Percentiles rank a stretch among this genome's conserved stretches.
phyloP scores from a whole-genome alignment of 2,888 invertebrate genomes.

The Euclidia mi region DNA sequence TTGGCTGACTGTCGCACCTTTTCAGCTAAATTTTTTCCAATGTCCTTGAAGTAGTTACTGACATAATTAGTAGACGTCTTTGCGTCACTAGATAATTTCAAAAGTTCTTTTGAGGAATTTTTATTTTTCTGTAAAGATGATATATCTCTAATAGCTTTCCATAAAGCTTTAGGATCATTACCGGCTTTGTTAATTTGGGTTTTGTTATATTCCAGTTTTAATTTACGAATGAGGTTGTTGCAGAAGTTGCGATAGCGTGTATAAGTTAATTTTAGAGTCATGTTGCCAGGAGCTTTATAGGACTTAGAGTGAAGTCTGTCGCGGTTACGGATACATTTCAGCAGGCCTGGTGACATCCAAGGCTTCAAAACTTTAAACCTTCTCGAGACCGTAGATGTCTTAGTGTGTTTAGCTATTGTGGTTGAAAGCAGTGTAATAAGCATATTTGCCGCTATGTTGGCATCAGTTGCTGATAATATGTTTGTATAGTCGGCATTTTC shows the following conservation, averaged over 20 bases:
- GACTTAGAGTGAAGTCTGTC: neutral
- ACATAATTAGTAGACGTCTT: neutral
- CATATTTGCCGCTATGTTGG: neutral
- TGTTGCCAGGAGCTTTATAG: neutral
- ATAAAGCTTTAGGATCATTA: neutral
- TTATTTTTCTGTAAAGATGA: neutral
- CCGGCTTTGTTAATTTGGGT: neutral
- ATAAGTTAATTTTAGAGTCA: conserved; percentile 2
- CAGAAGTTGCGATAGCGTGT: conserved; percentile 12
- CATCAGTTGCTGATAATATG: neutral
- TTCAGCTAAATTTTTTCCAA: neutral
- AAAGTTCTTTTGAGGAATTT: neutral
- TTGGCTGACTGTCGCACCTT: neutral
- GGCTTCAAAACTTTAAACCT: neutral
- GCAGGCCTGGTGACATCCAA: conserved; percentile 4
- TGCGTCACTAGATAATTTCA: neutral
- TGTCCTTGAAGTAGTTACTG: neutral
- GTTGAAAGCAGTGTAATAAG: neutral
- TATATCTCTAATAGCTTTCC: conserved; percentile 2
- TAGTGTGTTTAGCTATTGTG: neutral
- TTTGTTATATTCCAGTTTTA: conserved; percentile 3
- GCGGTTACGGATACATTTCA: neutral
- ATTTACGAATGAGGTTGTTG: conserved; percentile 7
- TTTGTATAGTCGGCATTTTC: neutral
- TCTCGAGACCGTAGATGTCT: neutral